A percentile compares a stretch with the other conserved stretches of the same genome.
Conservation (phyloP, 2,113 vertebrate species). For the Meleagris gallopavo region DNA sequence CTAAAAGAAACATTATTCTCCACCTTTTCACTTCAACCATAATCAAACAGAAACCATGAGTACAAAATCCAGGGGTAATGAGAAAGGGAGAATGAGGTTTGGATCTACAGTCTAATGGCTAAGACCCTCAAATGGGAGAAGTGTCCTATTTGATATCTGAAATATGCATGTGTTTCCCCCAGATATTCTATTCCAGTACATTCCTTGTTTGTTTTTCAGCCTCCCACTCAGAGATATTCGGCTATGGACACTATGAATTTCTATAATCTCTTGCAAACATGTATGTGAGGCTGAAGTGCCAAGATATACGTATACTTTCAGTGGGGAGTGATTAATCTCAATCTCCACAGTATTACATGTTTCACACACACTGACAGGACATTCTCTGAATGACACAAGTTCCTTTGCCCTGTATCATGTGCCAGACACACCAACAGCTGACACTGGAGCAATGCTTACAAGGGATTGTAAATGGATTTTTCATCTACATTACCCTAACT, state of each 20-base stretch:
- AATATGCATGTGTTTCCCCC: not conserved
- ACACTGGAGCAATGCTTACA: not conserved
- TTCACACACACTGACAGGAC: slow-evolving; percentile 36
- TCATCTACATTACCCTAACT: not conserved
- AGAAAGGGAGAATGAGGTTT: not conserved
- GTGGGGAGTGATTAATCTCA: not conserved
- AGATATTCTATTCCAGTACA: not conserved
- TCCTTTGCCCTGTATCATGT: slow-evolving; percentile 16
- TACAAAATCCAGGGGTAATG: not conserved
- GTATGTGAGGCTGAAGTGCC: not conserved
- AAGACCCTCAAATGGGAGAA: not conserved
- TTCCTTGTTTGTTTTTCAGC: not conserved
- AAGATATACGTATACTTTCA: not conserved
- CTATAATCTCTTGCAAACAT: not conserved
- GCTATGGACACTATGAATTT: not conserved
- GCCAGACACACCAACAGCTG: slow-evolving; percentile 45
- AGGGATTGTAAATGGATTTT: not conserved
- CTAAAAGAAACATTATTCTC: fast-evolving
- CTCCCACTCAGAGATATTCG: not conserved
- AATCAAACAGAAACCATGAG: not conserved
- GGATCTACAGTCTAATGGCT: no score
- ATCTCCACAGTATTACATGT: not conserved
- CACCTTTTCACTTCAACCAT: not conserved
- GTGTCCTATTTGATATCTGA: not conserved
- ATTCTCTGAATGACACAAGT: slow-evolving; percentile 30